Conservation (phyloP, 2,113 vertebrate genomes). For the Eclectus roratus region DNA sequence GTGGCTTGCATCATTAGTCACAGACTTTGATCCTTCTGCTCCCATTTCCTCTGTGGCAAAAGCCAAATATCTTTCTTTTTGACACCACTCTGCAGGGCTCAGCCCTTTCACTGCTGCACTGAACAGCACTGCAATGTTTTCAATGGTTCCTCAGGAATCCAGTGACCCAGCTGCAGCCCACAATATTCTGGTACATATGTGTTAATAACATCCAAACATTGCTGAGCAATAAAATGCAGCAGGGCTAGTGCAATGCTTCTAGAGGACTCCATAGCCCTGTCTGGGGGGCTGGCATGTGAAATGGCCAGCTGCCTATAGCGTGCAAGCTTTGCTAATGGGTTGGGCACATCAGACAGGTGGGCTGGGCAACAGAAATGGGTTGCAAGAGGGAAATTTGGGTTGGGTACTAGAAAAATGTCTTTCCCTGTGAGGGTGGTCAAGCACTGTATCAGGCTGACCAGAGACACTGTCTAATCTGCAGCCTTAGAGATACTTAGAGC, state of each 20-base stretch:
- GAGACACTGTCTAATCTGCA: background rate
- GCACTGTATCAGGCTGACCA: background rate
- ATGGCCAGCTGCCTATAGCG: background rate
- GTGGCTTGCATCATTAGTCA: background rate
- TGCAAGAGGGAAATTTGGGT: background rate
- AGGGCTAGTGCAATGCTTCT: background rate
- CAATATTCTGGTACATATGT: background rate
- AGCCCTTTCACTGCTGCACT: background rate
- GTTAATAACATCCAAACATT: background rate
- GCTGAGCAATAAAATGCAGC: background rate
- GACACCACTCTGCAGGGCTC: background rate
- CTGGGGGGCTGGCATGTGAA: background rate
- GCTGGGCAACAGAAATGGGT: background rate
- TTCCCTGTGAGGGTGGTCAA: background rate
- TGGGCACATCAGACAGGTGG: background rate
- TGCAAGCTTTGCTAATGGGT: background rate
- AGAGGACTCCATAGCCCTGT: background rate
- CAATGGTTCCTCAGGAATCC: background rate
- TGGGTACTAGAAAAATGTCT: background rate
- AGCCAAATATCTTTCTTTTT: background rate
- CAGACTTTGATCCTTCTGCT: constrained; percentile 17
- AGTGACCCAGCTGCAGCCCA: background rate
- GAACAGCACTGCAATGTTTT: background rate
- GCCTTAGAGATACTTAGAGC: background rate
- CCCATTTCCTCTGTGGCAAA: background rate